Evolutionary conservation across 2,888 invertebrate genomes (phyloP).

Genomic region (Hetaerina titia): DNA sequence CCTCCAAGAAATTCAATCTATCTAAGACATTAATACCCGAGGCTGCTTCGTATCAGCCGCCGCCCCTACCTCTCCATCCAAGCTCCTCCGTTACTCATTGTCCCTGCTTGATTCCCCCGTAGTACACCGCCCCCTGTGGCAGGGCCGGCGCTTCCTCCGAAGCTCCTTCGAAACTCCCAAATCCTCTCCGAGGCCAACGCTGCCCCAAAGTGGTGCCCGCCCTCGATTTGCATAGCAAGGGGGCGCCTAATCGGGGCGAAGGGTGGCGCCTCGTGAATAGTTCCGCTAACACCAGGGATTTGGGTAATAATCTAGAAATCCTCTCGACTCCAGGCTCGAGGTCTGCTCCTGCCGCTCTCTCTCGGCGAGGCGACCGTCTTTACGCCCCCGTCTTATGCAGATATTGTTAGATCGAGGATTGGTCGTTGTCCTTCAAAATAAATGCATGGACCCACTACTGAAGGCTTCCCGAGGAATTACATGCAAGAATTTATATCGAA

Average conservation of each 20-base stretch:
- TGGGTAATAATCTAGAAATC: background rate
- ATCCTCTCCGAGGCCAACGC: background rate
- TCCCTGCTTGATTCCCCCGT: background rate
- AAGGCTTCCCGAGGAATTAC: too few species aligned
- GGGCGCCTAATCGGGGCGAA: background rate
- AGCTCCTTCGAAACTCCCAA: background rate
- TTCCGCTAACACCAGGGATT: too few species aligned
- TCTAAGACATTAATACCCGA: background rate
- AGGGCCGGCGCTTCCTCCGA: too few species aligned
- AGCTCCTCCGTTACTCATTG: background rate
- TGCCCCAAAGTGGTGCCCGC: background rate
- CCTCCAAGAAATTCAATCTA: background rate
- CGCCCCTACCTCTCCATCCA: background rate
- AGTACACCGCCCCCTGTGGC: too few species aligned
- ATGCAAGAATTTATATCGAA: too few species aligned
- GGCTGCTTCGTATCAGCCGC: background rate
- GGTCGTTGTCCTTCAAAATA: too few species aligned
- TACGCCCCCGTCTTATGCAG: background rate
- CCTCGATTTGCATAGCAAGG: background rate
- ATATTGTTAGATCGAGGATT: too few species aligned
- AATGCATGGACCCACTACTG: too few species aligned
- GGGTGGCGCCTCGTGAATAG: too few species aligned
- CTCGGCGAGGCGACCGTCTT: too few species aligned
- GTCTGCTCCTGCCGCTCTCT: background rate
- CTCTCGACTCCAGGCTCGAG: background rate